These are phyloP conservation scores for Tympanoctomys barrerae DNA, from an alignment of 2,797 vertebrate genomes.

Conservation along the genomic window DNA sequence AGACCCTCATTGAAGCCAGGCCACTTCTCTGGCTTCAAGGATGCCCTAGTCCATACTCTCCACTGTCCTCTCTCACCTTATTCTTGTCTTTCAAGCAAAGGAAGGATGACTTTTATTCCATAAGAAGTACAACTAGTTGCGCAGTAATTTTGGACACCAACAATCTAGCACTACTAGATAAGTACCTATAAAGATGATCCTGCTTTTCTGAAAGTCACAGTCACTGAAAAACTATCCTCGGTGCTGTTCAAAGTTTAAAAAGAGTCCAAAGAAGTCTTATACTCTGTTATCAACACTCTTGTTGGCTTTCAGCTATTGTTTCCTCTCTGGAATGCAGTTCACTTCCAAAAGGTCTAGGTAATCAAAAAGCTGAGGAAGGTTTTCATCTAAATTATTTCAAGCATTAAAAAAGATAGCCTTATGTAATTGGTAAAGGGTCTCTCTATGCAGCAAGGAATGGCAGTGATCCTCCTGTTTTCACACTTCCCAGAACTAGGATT, in stretches of 20 bases:
- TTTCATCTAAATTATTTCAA: conserved; percentile 37
- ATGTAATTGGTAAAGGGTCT: too few species aligned
- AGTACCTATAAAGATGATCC: background rate
- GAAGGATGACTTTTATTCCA: background rate
- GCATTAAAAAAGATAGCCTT: background rate
- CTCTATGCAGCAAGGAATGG: too few species aligned
- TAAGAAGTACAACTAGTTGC: background rate
- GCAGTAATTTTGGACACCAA: background rate
- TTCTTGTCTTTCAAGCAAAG: background rate
- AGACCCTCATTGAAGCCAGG: background rate
- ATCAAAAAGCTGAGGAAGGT: conserved; percentile 45
- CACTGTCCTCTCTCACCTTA: background rate
- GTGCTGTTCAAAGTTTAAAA: background rate
- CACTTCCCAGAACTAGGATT: too few species aligned
- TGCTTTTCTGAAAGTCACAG: background rate
- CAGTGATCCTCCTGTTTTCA: too few species aligned
- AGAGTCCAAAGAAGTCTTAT: background rate
- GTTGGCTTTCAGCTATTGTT: conserved; percentile 16
- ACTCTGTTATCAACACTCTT: background rate
- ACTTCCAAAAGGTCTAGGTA: background rate
- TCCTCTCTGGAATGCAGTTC: background rate
- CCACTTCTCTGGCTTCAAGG: background rate
- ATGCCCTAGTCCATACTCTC: background rate
- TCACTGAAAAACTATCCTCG: background rate
- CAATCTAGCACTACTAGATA: background rate